Evolutionary conservation across 2,113 vertebrate genomes (phyloP), one percentile per base, ranked within the genome.

Genomic region (Gulo gulo): DNA sequence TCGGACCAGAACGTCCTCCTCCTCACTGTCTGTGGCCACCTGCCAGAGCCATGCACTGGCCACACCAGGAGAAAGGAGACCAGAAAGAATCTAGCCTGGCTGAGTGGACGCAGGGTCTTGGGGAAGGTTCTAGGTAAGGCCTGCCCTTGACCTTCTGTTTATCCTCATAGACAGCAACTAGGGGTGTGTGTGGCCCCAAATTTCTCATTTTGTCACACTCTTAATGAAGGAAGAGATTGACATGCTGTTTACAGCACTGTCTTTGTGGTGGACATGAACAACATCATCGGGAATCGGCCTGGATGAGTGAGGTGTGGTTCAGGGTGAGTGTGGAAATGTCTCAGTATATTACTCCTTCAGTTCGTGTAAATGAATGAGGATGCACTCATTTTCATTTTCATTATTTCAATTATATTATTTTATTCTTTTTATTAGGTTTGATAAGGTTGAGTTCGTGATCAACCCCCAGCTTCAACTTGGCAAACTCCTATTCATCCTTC

Each of bases 191-290:
- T 98, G 98, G 73, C 97, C 98, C 2, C 97, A 97, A 26, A 97
- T 99, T 74, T 99, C 96, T 90, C 98, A 99, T 98, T 98, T 99
- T 97, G 99, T 99, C 85, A 98, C 98, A 1, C 98, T 99, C 97
- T 97, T 99, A 47, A 96, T 99, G 95, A 98, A 98, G 63, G 98
- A 99, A 45, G 98, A 99, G 94, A 90, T 98, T 4, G 96, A 98
- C 7, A 74, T 98, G 67, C 88, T 99, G 95, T 98, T 99, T 94
- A 97, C 98, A 65, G 99, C 92, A 98, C 98, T 73, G 61, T 99
- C 34, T 99, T 99, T 42, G 99, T 98, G 50, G 98, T 99, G 95
- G 98, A 99, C 97, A 97, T 99, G 88, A 97, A 98, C 47, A 84
- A 98, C 87, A 98, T 98, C 74, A 47, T 23, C 87, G 94, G 95